These are phyloP conservation scores for Tenodera sinensis DNA, from an alignment of 2,888 invertebrate genomes.

Conservation along the genomic window DNA sequence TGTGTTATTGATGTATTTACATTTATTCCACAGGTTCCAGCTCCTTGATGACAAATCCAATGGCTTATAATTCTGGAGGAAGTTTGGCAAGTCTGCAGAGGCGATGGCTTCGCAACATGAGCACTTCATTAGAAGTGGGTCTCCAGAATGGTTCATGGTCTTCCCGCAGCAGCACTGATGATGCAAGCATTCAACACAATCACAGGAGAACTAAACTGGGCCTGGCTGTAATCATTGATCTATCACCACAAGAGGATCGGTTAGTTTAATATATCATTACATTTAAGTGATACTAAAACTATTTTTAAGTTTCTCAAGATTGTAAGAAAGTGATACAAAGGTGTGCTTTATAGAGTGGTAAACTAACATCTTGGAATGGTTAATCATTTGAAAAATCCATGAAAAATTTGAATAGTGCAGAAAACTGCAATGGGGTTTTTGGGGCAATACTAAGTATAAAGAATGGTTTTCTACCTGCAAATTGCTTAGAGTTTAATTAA, in stretches of 20 bases:
- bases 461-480: too few species aligned
- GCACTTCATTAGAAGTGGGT: constrained; percentile 52
- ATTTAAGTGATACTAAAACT: background rate
- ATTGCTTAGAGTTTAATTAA: too few species aligned
- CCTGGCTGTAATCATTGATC: constrained; percentile 50
- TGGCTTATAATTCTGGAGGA: constrained; percentile 34
- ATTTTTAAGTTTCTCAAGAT: too few species aligned
- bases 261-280: constrained; percentile 32
- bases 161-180: background rate
- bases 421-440: too few species aligned
- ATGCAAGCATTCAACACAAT: background rate
- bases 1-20: background rate
- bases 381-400: too few species aligned
- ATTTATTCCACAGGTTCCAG: background rate
- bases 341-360: too few species aligned
- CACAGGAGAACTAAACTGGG: constrained; percentile 58
- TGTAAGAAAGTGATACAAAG: too few species aligned
- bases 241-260: constrained; percentile 45
- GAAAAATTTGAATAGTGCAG: too few species aligned
- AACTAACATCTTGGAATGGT: too few species aligned
- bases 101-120: constrained; percentile 52
- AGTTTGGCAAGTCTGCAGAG: constrained; percentile 55
- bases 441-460: too few species aligned
- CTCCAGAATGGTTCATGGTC: constrained; percentile 36
- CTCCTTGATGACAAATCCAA: background rate